A percentile compares a stretch with the other conserved stretches of the same genome.
These are phyloP conservation scores for Macroteleia sp. DNA, from an alignment of 2,888 invertebrate genomes.

Conservation along the genomic window DNA sequence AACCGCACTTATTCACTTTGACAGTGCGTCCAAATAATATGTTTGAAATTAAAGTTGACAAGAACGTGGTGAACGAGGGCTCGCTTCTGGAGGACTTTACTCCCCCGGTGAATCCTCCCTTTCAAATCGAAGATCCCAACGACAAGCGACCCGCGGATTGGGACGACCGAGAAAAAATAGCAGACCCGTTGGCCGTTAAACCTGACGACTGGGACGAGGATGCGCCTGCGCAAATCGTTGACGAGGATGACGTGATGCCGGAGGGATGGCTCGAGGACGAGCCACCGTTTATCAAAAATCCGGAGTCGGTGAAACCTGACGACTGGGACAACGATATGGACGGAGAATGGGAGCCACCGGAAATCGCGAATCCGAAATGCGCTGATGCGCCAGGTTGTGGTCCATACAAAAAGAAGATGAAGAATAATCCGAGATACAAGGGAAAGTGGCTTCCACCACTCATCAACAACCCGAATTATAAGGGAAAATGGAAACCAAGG, in stretches of 20 bases:
- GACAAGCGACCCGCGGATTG: slow-evolving; percentile 95
- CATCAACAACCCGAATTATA: slow-evolving; percentile 96
- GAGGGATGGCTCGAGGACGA: slow-evolving; percentile 97
- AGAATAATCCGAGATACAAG: slow-evolving; percentile 96
- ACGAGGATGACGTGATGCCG: slow-evolving; percentile 93
- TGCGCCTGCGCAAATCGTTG: slow-evolving; percentile 95
- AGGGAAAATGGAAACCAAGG: slow-evolving; percentile 96
- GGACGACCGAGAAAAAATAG: slow-evolving; percentile 97
- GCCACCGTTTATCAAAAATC: slow-evolving; percentile 93
- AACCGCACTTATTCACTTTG: slow-evolving; percentile 94
- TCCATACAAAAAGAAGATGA: slow-evolving; percentile 92
- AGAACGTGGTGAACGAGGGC: slow-evolving; percentile 92
- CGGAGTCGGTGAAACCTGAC: slow-evolving; percentile 92
- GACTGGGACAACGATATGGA: slow-evolving; percentile 99
- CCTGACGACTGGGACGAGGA: slow-evolving; percentile 99
- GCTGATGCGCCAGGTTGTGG: slow-evolving; percentile 93
- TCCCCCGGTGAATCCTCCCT: slow-evolving; percentile 97
- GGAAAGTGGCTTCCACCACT: slow-evolving; percentile 96
- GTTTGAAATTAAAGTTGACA: slow-evolving; percentile 93
- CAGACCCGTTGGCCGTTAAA: slow-evolving; percentile 94
- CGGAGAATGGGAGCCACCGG: slow-evolving; percentile 98
- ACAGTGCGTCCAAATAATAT: slow-evolving; percentile 91
- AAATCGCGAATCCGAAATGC: slow-evolving; percentile 95
- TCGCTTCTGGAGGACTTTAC: slow-evolving; percentile 94
- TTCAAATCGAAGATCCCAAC: slow-evolving; percentile 95